A percentile compares a stretch with the other conserved stretches of the same genome.
Evolutionary conservation across 1,140 invertebrate genomes (phyloP).

Genomic region (Drusus annulatus): DNA sequence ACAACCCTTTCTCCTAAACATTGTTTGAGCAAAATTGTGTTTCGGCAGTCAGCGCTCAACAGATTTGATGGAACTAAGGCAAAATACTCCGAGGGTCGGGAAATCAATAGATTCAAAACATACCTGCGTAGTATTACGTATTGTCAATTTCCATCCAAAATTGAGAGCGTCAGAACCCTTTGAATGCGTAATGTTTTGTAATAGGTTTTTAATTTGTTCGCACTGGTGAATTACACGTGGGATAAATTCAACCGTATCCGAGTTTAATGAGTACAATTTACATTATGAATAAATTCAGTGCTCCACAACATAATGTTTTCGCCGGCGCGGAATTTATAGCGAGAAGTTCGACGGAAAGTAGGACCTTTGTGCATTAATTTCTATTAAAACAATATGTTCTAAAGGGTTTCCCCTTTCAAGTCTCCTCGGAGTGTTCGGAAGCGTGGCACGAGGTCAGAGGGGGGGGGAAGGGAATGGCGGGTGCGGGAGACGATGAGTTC

Average conservation of each 20-base stretch:
- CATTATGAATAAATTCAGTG: conserved; percentile 6
- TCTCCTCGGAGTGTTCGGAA: not conserved
- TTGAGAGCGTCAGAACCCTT: not conserved
- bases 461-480: not conserved
- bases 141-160: conserved; percentile 14
- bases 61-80: too few species aligned
- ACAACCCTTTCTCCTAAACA: too few species aligned
- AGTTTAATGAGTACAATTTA: conserved; percentile 16
- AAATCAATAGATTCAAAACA: conserved; percentile 9
- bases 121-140: not conserved
- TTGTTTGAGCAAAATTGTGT: too few species aligned
- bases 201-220: conserved; percentile 11
- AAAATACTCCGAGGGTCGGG: not conserved
- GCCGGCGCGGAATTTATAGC: conserved; percentile 10
- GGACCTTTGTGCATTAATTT: conserved; percentile 9
- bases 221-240: not conserved
- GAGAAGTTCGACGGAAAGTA: not conserved
- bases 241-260: conserved; percentile 6
- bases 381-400: conserved; percentile 14
- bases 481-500: not conserved
- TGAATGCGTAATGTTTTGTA: conserved; percentile 1
- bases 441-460: conserved; percentile 6
- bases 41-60: too few species aligned
- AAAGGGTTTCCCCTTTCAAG: not conserved
- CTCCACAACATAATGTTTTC: not conserved